A percentile compares a stretch with the other conserved stretches of the same genome.
Conservation (phyloP, 1,140 invertebrate genomes). For the Tachypleus tridentatus region DNA sequence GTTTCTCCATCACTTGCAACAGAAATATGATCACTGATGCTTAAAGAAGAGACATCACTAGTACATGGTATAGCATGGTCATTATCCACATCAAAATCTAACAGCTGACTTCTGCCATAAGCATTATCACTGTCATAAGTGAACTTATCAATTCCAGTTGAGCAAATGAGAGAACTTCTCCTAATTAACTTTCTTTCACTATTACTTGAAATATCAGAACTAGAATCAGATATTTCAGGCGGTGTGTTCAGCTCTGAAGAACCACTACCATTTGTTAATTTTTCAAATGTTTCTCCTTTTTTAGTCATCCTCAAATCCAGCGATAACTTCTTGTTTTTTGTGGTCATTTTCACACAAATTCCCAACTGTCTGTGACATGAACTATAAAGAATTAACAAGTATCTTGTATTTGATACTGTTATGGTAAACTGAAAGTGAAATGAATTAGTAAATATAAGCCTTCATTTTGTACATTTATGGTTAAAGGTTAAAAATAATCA, state of each 20-base stretch:
- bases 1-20: constrained; percentile 1
- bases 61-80: background rate
- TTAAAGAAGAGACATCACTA: constrained; percentile 1
- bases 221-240: background rate
- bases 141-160: constrained; percentile 23
- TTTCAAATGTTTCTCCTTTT: too few relatives aligned
- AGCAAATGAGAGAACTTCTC: constrained; percentile 22
- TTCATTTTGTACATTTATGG: too few relatives aligned
- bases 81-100: background rate
- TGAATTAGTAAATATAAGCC: too few relatives aligned
- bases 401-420: too few relatives aligned
- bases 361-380: too few relatives aligned
- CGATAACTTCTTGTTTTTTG: background rate
- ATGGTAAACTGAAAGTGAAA: too few relatives aligned
- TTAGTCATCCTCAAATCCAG: too few relatives aligned
- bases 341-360: background rate
- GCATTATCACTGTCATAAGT: constrained; percentile 17
- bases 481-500: too few relatives aligned
- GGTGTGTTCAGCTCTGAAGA: too few relatives aligned
- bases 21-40: constrained; percentile 1
- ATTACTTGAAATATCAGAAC: background rate
- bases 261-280: too few relatives aligned
- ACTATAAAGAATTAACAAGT: too few relatives aligned
- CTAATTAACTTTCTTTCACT: constrained; percentile 12
- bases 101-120: background rate